phyloP scores from a whole-genome alignment of 92 coral and sea anemone genomes.

The Siderastrea radians region DNA sequence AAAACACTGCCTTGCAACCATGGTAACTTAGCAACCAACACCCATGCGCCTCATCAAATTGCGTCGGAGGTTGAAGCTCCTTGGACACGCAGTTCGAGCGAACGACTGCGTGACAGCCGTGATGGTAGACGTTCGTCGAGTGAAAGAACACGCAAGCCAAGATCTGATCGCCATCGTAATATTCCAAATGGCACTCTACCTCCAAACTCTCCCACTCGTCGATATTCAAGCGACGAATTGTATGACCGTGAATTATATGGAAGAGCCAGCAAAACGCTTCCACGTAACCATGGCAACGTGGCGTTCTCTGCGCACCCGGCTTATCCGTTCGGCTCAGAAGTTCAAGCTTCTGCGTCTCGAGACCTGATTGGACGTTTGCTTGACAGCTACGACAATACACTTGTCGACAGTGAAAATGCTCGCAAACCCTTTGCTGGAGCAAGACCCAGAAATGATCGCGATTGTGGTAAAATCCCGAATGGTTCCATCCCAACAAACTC shows the following conservation, averaged over 20 bases:
- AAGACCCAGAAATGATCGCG: not conserved
- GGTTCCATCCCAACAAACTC: not conserved
- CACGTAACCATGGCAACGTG: not conserved
- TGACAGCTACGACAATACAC: not conserved
- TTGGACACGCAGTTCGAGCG: not conserved
- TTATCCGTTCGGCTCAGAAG: not conserved
- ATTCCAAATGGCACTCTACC: conserved; percentile 7
- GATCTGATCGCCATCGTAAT: conserved; percentile 29
- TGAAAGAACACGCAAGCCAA: conserved; percentile 17
- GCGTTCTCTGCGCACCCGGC: not conserved
- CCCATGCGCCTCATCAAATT: not conserved
- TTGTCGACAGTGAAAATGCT: not conserved
- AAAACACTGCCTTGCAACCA: not conserved
- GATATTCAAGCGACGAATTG: conserved; percentile 40
- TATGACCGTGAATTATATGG: not conserved
- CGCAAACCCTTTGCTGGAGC: not conserved
- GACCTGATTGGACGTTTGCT: too few species aligned
- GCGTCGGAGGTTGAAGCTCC: not conserved
- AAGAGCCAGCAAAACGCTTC: not conserved
- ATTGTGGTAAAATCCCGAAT: not conserved
- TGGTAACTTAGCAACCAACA: not conserved
- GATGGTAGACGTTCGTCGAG: not conserved
- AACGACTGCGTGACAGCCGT: not conserved
- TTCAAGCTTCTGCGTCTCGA: not conserved
- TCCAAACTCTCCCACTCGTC: conserved; percentile 8